These are phyloP conservation scores for Smutsia gigantea DNA, from an alignment of 2,797 vertebrate species.

Conservation along the genomic window DNA sequence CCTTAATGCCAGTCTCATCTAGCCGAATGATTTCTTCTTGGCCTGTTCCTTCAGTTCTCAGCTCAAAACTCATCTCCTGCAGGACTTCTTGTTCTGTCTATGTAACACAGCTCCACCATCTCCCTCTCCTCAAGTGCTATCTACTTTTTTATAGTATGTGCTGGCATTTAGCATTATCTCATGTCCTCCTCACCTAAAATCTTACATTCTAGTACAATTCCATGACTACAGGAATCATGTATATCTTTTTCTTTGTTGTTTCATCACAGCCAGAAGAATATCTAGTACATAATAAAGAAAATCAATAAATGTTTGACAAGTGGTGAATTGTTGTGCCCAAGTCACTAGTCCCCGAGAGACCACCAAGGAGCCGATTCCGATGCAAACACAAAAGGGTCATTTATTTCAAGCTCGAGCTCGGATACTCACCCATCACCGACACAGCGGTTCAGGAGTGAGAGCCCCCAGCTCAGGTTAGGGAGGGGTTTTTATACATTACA, in stretches of 20 bases:
- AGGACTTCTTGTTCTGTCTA: not conserved
- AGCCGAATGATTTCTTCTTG: not conserved
- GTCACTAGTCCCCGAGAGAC: no score
- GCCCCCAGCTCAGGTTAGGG: no score
- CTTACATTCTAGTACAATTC: not conserved
- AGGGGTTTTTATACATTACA: no score
- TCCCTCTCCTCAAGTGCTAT: not conserved
- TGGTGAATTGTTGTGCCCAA: no score
- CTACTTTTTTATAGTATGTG: not conserved
- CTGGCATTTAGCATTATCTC: not conserved
- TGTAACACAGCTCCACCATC: not conserved
- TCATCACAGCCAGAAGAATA: not conserved
- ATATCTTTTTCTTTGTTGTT: not conserved
- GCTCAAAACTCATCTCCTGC: not conserved
- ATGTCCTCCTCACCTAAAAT: not conserved
- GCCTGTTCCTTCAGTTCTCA: not conserved
- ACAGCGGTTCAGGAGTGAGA: no score
- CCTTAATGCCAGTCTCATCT: not conserved
- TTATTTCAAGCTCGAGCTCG: no score
- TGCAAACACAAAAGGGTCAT: no score
- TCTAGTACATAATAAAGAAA: not conserved
- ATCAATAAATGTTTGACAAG: not conserved
- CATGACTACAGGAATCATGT: not conserved
- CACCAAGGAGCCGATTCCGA: no score
- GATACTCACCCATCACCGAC: no score